Conservation (phyloP, 2,113 vertebrate species). For the Orientallactaga bullata region DNA sequence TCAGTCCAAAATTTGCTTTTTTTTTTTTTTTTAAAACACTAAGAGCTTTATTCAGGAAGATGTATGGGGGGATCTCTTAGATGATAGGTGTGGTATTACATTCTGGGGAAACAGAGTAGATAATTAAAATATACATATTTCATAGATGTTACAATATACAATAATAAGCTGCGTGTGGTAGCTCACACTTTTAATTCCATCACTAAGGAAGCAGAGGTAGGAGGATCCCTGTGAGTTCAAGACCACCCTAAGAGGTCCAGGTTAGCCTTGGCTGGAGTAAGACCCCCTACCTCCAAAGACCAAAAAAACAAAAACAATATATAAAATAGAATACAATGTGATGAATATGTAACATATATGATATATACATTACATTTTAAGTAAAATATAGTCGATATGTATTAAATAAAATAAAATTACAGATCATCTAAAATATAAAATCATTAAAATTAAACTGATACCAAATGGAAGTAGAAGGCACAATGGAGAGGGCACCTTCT, state of each 20-base stretch:
- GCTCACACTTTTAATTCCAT: too few relatives aligned
- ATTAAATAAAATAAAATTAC: conserved; percentile 16
- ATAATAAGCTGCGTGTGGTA: neutral
- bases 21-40: neutral
- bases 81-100: neutral
- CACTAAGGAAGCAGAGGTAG: too few relatives aligned
- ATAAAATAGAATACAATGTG: neutral
- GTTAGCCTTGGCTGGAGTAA: too few relatives aligned
- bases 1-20: too few relatives aligned
- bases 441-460: neutral
- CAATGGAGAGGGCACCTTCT: rapidly evolving
- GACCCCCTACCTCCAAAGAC: too few relatives aligned
- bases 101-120: neutral
- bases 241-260: too few relatives aligned
- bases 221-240: too few relatives aligned
- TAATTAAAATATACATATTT: neutral
- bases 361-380: neutral
- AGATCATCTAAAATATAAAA: neutral
- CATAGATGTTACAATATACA: neutral
- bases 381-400: neutral
- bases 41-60: neutral
- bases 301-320: too few relatives aligned
- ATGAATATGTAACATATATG: neutral
- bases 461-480: neutral
- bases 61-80: neutral